Base-by-base conservation (phyloP, 2,888 invertebrate species). In the Drosophila dives region DNA sequence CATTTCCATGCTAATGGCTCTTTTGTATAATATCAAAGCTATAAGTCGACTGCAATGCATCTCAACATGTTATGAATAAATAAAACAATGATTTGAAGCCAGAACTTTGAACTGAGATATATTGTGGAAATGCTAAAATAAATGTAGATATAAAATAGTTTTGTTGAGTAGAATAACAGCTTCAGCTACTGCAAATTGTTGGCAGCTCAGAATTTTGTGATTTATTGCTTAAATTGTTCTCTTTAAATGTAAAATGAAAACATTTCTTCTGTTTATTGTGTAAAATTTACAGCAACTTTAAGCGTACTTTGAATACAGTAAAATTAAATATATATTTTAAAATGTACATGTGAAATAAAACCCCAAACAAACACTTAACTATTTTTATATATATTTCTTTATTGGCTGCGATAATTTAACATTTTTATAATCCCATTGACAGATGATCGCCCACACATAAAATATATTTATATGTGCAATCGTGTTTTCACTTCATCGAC, bases 401-500 rank as follows among this genome's bases (percentile, higher is more conserved):
- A 34, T 40, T 12, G 26, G 17, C 15, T 12, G 26, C 33, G 29
- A 29, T 29, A 38, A 20, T 33, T 32, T 15, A 34, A 42, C 11
- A 26, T 34, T 45, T 45, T 20, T n/a, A 33, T 64, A 64, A 59
- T 59, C 33, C 23, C 23, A 59, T 38, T 59, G 59, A 26, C 49
- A 34, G 40, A 6, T 58, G 36, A 3, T 29, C 58, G 26, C 58
- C 33, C 40, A 48, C 17, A 45, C 17, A 36, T 34, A 0, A n/a
- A 54, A 34, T 10, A 12, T 32, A 54, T 51, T 33, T 38, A 32
- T n/a, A 15, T 40, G 59, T 49, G 63, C 81, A 78, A 86, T 78
- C 87, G 58, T 33, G 70, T 72, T 78, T 81, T 51, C 58, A 69
- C 65, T 65, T 72, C 74, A 86, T 77, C 79, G 77, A 77, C 62